Evolutionary conservation across 2,888 invertebrate species (phyloP).

Genomic region (Rhabditoides inermis): DNA sequence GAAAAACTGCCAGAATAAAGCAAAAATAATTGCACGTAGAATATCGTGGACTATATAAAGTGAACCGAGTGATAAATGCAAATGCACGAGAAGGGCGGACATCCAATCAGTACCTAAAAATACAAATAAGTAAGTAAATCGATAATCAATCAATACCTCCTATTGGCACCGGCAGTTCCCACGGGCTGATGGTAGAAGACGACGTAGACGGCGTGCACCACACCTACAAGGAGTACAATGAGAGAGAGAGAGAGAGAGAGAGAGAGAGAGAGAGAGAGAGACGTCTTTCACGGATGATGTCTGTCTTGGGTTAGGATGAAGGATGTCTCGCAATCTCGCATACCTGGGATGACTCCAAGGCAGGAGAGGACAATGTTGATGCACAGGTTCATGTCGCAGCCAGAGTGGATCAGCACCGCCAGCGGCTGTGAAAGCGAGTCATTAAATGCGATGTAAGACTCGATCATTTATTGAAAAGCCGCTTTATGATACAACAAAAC

Average conservation of each 20-base stretch:
- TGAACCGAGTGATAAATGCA: no score
- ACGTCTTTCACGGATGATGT: not conserved
- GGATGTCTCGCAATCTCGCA: not conserved
- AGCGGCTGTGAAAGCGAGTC: conserved; percentile 4
- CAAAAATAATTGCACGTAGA: no score
- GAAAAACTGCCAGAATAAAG: no score
- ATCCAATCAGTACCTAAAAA: no score
- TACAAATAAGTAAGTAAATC: no score
- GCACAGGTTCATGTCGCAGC: conserved; percentile 12
- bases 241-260: not conserved
- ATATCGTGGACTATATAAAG: no score
- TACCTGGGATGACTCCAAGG: conserved; percentile 10
- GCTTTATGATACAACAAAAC: no score
- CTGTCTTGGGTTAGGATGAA: not conserved
- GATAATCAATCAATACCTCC: conserved; percentile 2
- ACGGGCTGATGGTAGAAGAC: conserved; percentile 9
- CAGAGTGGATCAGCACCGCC: conserved; percentile 10
- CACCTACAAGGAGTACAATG: not conserved
- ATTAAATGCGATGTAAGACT: not conserved
- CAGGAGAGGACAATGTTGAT: conserved; percentile 10
- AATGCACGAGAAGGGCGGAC: no score
- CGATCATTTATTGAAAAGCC: no score
- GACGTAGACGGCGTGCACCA: conserved; percentile 10
- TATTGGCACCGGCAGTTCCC: not conserved
- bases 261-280: no score